A percentile compares a stretch with the other conserved stretches of the same genome.
These are phyloP conservation scores for Criorhina ranunculi DNA, from an alignment of 2,888 invertebrate species.

Conservation along the genomic window DNA sequence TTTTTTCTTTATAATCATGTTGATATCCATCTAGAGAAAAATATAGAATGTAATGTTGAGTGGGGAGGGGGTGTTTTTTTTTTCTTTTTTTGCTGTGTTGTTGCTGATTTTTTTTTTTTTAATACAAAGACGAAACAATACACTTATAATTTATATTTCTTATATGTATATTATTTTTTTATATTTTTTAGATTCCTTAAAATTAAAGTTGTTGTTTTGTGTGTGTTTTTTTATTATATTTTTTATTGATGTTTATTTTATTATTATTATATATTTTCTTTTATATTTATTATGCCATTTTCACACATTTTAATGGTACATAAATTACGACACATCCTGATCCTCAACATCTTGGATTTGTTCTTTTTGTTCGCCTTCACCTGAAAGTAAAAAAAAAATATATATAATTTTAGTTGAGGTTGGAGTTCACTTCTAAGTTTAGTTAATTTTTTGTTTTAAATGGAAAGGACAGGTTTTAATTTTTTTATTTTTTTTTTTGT, in stretches of 20 bases:
- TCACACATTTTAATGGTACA: conserved; percentile 83
- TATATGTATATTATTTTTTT: conserved; percentile 78
- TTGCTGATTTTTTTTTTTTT: conserved; percentile 78
- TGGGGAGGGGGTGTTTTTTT: conserved; percentile 67
- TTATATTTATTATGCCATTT: conserved; percentile 84
- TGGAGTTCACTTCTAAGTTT: too few relatives aligned
- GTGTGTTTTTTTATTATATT: conserved; percentile 77
- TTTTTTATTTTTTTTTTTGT: too few relatives aligned
- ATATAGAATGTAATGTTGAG: conserved; percentile 69
- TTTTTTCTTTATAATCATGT: conserved; percentile 51
- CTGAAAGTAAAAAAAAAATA: conserved; percentile 85
- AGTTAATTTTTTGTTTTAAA: too few relatives aligned
- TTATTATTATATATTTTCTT: conserved; percentile 78
- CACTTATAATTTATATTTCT: conserved; percentile 83
- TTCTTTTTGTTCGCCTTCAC: conserved; percentile 95
- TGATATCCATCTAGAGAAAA: conserved; percentile 63
- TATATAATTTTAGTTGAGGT: background rate
- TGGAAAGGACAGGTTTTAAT: too few relatives aligned
- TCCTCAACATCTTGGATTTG: conserved; percentile 97
- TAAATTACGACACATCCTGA: conserved; percentile 97
- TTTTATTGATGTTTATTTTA: conserved; percentile 78
- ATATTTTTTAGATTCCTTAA: conserved; percentile 77
- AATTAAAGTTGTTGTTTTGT: conserved; percentile 78
- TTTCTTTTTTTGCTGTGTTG: conserved; percentile 60
- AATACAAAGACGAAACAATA: conserved; percentile 82